Conservation (phyloP, 2,113 vertebrate genomes). For the Dinomys branickii region DNA sequence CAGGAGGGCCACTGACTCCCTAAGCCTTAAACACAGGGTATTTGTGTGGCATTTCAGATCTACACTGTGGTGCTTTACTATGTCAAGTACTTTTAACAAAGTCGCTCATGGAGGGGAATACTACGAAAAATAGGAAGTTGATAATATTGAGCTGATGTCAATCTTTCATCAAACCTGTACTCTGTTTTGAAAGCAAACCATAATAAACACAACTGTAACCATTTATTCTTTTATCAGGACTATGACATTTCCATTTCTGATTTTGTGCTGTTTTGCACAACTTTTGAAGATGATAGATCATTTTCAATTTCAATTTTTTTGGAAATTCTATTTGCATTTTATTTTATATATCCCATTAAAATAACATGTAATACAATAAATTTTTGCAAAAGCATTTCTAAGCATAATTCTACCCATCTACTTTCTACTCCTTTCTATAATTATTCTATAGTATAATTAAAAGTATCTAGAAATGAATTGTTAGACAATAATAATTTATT, state of each 20-base stretch:
- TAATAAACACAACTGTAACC: background rate
- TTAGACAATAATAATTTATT: background rate
- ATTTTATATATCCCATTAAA: background rate
- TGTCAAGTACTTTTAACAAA: background rate
- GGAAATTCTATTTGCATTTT: background rate
- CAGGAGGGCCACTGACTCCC: background rate
- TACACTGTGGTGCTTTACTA: background rate
- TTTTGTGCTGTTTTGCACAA: background rate
- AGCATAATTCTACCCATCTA: background rate
- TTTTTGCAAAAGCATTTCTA: background rate
- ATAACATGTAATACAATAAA: background rate
- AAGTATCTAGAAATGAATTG: background rate
- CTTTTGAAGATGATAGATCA: background rate
- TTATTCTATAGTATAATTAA: background rate
- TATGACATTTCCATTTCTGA: background rate
- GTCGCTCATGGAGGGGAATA: background rate
- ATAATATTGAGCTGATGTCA: background rate
- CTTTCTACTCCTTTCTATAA: background rate
- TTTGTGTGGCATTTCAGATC: background rate
- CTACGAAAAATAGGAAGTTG: background rate
- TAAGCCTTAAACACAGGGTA: background rate
- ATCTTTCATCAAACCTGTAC: background rate
- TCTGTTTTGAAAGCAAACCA: background rate
- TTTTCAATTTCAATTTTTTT: background rate
- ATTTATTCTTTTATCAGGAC: background rate